Evolutionary conservation across 2,797 vertebrate genomes (phyloP).

Genomic region (Anabas testudineus): DNA sequence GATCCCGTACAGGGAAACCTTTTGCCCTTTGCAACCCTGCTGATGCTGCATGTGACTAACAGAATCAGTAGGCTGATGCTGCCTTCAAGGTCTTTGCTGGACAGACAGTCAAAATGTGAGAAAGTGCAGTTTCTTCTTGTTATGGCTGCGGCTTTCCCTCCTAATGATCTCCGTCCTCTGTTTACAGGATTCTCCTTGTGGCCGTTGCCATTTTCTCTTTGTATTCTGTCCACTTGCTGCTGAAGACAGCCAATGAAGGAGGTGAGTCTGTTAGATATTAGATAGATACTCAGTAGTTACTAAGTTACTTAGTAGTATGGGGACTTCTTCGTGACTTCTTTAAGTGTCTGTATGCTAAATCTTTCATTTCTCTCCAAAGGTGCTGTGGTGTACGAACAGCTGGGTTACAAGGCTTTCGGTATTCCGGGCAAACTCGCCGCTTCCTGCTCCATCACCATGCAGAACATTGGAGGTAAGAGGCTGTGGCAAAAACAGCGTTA

Average conservation of each 20-base stretch:
- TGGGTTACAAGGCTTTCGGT: constrained; percentile 96
- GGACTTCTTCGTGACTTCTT: background rate
- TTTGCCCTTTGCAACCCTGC: constrained; percentile 27
- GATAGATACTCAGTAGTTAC: too few species aligned
- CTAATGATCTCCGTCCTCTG: constrained; percentile 26
- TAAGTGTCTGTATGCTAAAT: background rate
- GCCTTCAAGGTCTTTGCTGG: constrained; percentile 31
- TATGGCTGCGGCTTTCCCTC: too few species aligned
- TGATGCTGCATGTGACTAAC: constrained; percentile 20
- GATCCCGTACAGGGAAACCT: constrained; percentile 38
- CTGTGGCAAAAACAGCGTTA: background rate
- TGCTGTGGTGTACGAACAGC: constrained; percentile 93
- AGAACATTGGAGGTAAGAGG: constrained; percentile 94
- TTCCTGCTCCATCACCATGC: constrained; percentile 95
- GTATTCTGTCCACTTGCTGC: constrained; percentile 97
- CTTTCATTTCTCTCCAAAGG: constrained; percentile 73
- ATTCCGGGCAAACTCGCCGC: constrained; percentile 95
- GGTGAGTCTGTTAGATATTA: constrained; percentile 78
- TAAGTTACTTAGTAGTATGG: too few species aligned
- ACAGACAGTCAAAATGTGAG: background rate
- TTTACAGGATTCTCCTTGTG: constrained; percentile 90
- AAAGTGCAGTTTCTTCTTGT: constrained; percentile 11
- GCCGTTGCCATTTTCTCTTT: constrained; percentile 94
- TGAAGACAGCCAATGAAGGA: constrained; percentile 99
- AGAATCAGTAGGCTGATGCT: background rate